phyloP scores from a whole-genome alignment of 2,888 invertebrate species.

The Andrena minutula region DNA sequence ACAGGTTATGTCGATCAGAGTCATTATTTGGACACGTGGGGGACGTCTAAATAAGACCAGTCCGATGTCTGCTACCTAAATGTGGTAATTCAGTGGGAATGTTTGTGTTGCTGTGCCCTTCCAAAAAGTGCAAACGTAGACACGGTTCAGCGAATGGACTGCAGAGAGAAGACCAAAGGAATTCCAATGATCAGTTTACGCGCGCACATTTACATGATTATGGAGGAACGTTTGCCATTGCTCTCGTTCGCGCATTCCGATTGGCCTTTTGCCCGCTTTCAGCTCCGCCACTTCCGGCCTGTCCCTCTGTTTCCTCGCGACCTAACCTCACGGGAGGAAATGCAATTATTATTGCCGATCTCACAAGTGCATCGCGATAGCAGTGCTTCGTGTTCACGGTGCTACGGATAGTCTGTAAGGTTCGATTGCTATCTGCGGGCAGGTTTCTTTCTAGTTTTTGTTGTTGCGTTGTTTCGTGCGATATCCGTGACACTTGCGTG shows the following conservation, averaged over 20 bases:
- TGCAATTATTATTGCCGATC: conserved; percentile 69
- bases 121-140: neutral
- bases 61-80: neutral
- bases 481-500: conserved; percentile 38
- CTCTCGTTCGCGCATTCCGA: conserved; percentile 55
- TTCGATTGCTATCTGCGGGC: conserved; percentile 27
- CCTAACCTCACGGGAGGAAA: conserved; percentile 65
- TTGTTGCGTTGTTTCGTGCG: conserved; percentile 33
- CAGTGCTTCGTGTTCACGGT: conserved; percentile 35
- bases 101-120: neutral
- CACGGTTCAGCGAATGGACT: neutral
- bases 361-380: conserved; percentile 58
- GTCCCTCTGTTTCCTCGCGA: conserved; percentile 58
- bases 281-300: conserved; percentile 67
- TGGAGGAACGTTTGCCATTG: conserved; percentile 49
- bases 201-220: conserved; percentile 7
- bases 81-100: conserved; percentile 10
- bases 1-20: conserved; percentile 61
- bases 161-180: neutral
- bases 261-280: conserved; percentile 66
- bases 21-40: conserved; percentile 75
- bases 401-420: conserved; percentile 22
- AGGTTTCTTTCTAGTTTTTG: conserved; percentile 15
- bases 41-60: conserved; percentile 73
- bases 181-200: conserved; percentile 7